Percentiles rank a stretch among this genome's conserved stretches.
phyloP scores from a whole-genome alignment of 2,113 vertebrate species.

The Sylvilagus bachmani region DNA sequence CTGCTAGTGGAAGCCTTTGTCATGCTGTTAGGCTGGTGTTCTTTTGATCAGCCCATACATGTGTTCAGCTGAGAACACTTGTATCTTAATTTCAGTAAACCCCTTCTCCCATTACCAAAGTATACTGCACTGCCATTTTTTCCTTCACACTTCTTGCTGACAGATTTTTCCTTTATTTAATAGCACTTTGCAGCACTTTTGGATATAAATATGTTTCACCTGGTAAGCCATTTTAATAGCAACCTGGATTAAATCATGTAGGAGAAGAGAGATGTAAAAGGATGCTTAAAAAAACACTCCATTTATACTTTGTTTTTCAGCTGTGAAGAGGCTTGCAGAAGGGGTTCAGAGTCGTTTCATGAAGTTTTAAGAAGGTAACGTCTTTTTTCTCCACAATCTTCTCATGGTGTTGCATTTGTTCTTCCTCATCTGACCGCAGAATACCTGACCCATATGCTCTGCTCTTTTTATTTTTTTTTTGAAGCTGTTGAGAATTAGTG shows the following conservation, averaged over 20 bases:
- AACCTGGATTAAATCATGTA: conserved; percentile 33
- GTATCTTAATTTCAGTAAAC: not conserved
- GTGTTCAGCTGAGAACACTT: not conserved
- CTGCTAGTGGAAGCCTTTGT: not conserved
- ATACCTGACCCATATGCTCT: not conserved
- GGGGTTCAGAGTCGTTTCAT: conserved; percentile 31
- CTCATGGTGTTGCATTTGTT: conserved; percentile 16
- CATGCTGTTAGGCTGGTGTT: not conserved
- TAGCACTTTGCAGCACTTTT: conserved; percentile 11
- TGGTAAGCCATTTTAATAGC: conserved; percentile 59
- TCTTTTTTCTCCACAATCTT: not conserved
- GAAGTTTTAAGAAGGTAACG: not conserved
- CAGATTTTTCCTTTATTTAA: conserved; percentile 58
- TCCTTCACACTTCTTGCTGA: conserved; percentile 46
- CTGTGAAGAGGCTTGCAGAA: conserved; percentile 21
- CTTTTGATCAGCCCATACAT: not conserved
- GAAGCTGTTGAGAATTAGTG: conserved; percentile 2
- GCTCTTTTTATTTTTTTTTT: not conserved
- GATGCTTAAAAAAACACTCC: not conserved
- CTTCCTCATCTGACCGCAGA: conserved; percentile 13
- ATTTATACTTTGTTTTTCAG: conserved; percentile 2
- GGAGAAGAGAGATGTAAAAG: conserved; percentile 20
- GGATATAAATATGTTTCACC: conserved; percentile 71
- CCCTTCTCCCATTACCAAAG: not conserved
- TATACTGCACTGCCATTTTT: not conserved